These are phyloP conservation scores for Agapornis roseicollis DNA, from an alignment of 2,113 vertebrate genomes.

Conservation along the genomic window DNA sequence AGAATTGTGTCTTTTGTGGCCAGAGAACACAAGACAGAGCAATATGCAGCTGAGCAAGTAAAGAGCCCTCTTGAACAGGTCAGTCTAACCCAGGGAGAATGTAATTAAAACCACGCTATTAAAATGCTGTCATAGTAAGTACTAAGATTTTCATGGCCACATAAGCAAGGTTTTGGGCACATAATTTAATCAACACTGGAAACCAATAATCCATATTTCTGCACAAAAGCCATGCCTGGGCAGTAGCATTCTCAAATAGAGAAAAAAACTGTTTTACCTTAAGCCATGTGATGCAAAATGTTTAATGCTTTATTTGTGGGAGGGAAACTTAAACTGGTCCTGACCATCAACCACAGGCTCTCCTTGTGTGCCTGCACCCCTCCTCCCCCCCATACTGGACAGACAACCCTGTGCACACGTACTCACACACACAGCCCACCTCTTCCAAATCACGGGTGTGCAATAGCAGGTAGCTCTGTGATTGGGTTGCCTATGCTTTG, in stretches of 20 bases:
- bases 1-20: not conserved
- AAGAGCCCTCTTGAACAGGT: not conserved
- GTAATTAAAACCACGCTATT: not conserved
- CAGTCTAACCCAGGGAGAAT: not conserved
- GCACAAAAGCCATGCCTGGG: not conserved
- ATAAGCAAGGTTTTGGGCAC: not conserved
- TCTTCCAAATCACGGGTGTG: accelerated
- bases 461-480: not conserved
- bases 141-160: not conserved
- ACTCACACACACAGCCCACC: not conserved
- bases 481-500: not conserved
- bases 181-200: not conserved
- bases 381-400: not conserved
- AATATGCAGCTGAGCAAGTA: not conserved
- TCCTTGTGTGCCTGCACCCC: not conserved
- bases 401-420: not conserved
- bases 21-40: not conserved
- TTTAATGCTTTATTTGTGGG: not conserved
- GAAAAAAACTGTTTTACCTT: not conserved
- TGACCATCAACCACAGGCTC: not conserved
- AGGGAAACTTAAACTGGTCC: not conserved
- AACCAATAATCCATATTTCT: not conserved
- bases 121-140: not conserved
- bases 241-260: not conserved
- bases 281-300: not conserved